These are phyloP conservation scores for Elysia chlorotica DNA, from an alignment of 1,140 invertebrate genomes.

Conservation along the genomic window DNA sequence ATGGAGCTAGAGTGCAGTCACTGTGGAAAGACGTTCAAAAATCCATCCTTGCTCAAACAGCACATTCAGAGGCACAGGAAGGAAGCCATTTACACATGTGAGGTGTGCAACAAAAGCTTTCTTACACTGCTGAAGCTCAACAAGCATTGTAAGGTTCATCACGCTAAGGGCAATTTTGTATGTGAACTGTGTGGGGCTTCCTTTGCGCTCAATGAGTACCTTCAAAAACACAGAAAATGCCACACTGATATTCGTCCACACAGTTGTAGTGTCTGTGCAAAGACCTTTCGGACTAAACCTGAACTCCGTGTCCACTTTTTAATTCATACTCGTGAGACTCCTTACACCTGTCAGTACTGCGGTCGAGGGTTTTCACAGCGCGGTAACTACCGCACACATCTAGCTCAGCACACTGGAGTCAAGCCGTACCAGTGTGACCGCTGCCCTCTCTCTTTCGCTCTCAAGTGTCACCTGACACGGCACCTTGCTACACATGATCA, in stretches of 20 bases:
- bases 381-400: slow-evolving; percentile 18
- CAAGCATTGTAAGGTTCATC: slow-evolving; percentile 20
- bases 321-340: slow-evolving; percentile 19
- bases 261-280: slow-evolving; percentile 11
- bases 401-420: slow-evolving; percentile 20
- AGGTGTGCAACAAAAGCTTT: slow-evolving; percentile 18
- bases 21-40: slow-evolving; percentile 17
- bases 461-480: slow-evolving; percentile 17
- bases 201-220: slow-evolving; percentile 21
- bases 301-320: slow-evolving; percentile 17
- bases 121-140: slow-evolving; percentile 20
- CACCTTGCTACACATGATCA: slow-evolving; percentile 16
- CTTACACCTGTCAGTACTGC: slow-evolving; percentile 15
- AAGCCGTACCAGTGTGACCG: slow-evolving; percentile 20
- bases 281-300: slow-evolving; percentile 21
- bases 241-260: slow-evolving; percentile 18
- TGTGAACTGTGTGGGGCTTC: slow-evolving; percentile 21
- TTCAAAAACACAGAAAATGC: slow-evolving; percentile 14
- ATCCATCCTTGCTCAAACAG: slow-evolving; percentile 16
- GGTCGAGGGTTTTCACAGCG: slow-evolving; percentile 18
- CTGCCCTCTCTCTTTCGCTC: slow-evolving; percentile 17
- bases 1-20: slow-evolving; percentile 19
- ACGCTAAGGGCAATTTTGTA: slow-evolving; percentile 11
- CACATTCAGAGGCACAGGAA: slow-evolving; percentile 18
- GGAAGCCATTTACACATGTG: slow-evolving; percentile 17